Percentiles rank a stretch among this genome's conserved stretches.
phyloP scores from a whole-genome alignment of 1,140 invertebrate species.

The Neodiprion pinetum region DNA sequence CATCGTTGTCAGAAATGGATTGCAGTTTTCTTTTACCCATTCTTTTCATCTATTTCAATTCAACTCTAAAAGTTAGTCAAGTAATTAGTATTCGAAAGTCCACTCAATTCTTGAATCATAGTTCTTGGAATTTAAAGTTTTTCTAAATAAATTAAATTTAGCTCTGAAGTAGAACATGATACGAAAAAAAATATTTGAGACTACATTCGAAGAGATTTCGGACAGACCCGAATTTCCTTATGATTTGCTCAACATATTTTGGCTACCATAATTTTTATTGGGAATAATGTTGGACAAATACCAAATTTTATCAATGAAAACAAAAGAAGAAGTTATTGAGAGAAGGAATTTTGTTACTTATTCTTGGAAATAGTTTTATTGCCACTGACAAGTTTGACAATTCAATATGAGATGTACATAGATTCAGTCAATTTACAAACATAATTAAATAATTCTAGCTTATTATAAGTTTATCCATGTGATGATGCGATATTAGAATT shows the following conservation, averaged over 20 bases:
- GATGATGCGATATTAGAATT: no score
- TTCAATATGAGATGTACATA: neutral
- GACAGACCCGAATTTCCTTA: no score
- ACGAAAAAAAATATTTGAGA: no score
- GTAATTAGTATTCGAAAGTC: neutral
- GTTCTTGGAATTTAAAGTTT: no score
- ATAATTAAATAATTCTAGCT: neutral
- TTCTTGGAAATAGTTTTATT: neutral
- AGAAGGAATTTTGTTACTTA: neutral
- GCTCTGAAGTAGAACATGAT: no score
- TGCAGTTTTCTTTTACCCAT: neutral
- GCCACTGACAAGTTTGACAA: neutral
- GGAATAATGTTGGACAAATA: no score
- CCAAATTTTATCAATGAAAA: neutral
- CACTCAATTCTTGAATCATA: neutral
- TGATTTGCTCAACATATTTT: no score
- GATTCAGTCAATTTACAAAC: conserved; percentile 3
- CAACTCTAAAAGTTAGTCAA: neutral
- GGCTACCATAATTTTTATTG: no score
- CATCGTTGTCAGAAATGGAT: neutral
- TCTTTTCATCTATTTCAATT: neutral
- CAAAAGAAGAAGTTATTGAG: neutral
- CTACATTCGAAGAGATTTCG: no score
- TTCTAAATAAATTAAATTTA: no score
- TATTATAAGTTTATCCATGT: neutral